Base-by-base conservation (phyloP, 2,113 vertebrate species). In the Macroglossus sobrinus region DNA sequence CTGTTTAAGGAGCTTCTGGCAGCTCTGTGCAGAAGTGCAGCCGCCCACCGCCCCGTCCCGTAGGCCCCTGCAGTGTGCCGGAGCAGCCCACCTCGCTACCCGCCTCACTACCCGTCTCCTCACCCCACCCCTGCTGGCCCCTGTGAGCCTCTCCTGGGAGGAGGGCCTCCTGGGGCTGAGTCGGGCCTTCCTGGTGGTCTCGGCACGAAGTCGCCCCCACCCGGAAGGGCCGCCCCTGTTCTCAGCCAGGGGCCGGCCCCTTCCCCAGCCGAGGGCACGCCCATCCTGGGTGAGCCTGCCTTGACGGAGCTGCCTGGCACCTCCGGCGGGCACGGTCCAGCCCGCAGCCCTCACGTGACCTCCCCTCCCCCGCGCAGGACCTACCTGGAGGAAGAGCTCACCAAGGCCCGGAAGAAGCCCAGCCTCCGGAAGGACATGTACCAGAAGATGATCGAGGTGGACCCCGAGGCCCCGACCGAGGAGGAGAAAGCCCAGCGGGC, bases 401-500 rank as follows among this genome's bases (percentile, higher is more conserved):
- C 99, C 33, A 99, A 99, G 97, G 99, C 99, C 47, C 98, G 99
- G 59, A 99, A 99, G 98, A 99, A 99, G 96, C 99, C 99, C 0
- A 99, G 99, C 68, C 98, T 99, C 47, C 98, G 99, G 93, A 99
- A 99, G 33, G 99, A 99, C 98, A 99, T 99, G 99, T 99, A 99
- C 97, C 99, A 99, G 98, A 99, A 99, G 98, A 99, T 99, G 99
- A 98, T 99, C 0, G 99, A 99, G 98, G 99, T 99, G 8, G 99
- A 99, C 57, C 99, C 99, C 0, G 92, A 97, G 0, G 99, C 99
- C 2, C 99, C 99, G 0, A 99, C 99, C 0, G 95, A 98, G 2
- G 99, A 99, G 97, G 99, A 99, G 88, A 98, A 98, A 0, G 96
- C 98, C 26, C 98, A 99, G 97, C 98, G 99, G 72, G 99, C 99